Conservation (phyloP, 1,140 invertebrate genomes). For the Vanessa atalanta region DNA sequence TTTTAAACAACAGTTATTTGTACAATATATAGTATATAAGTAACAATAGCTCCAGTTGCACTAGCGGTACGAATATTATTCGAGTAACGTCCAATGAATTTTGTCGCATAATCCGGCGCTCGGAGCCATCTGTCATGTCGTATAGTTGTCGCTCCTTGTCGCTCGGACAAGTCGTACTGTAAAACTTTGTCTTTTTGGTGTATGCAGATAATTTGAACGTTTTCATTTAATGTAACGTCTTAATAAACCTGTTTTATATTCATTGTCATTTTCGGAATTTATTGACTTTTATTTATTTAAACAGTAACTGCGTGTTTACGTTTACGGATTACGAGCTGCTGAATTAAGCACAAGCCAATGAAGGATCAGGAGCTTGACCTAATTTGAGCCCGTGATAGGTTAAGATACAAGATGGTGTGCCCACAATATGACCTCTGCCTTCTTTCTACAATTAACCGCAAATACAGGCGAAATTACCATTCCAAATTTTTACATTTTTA, state of each 20-base stretch:
- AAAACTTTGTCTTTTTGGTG: constrained; percentile 9
- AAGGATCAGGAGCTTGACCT: no score
- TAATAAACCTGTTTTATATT: no score
- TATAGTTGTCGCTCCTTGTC: constrained; percentile 14
- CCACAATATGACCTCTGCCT: background rate
- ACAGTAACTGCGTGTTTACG: no score
- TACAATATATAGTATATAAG: no score
- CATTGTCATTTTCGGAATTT: background rate
- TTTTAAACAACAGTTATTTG: no score
- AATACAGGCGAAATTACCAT: no score
- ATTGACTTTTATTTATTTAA: no score
- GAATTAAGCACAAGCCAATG: no score
- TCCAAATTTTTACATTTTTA: no score
- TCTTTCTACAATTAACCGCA: no score
- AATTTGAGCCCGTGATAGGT: no score
- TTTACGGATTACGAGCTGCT: no score
- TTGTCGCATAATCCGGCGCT: constrained; percentile 10
- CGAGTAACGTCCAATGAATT: constrained; percentile 16
- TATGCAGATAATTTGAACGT: constrained; percentile 1
- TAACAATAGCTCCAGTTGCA: background rate
- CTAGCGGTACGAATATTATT: background rate
- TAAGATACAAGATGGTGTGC: background rate
- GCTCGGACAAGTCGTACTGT: constrained; percentile 11
- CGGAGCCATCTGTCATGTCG: constrained; percentile 28
- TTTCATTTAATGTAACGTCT: background rate